Conservation (phyloP, 2,888 invertebrate genomes). For the Nysson spinosus region DNA sequence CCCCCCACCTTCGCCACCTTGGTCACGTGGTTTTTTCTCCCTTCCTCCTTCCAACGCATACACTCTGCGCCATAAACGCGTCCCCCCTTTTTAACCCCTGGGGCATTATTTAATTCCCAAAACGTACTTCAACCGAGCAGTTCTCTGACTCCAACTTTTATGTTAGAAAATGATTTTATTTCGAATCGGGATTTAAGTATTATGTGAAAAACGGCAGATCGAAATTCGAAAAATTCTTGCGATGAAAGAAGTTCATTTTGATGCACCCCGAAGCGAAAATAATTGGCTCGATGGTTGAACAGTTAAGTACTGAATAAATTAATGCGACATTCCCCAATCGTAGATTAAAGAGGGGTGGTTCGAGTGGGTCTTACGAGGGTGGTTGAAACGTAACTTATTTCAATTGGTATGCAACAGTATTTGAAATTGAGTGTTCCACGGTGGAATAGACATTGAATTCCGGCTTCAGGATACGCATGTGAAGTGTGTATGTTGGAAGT, state of each 20-base stretch:
- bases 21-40: neutral
- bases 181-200: too few relatives aligned
- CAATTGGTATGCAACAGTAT: slow-evolving; percentile 1
- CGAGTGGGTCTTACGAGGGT: slow-evolving; percentile 1
- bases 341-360: neutral
- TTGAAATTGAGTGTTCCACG: neutral
- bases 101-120: too few relatives aligned
- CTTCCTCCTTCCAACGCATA: neutral
- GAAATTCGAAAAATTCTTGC: too few relatives aligned
- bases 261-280: too few relatives aligned
- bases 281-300: too few relatives aligned
- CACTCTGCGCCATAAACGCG: neutral
- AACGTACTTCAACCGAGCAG: too few relatives aligned
- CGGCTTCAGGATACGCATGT: slow-evolving; percentile 3
- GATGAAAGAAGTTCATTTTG: too few relatives aligned
- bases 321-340: neutral
- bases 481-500: slow-evolving; percentile 12
- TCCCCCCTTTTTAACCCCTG: too few relatives aligned
- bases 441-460: slow-evolving; percentile 1
- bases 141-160: too few relatives aligned
- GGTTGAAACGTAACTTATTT: slow-evolving; percentile 8
- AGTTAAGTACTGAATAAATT: too few relatives aligned
- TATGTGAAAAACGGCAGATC: too few relatives aligned
- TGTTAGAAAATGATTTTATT: too few relatives aligned
- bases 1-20: slow-evolving; percentile 27